These are phyloP conservation scores for Sarcophaga variegata DNA, from an alignment of 2,888 invertebrate genomes.

Conservation along the genomic window DNA sequence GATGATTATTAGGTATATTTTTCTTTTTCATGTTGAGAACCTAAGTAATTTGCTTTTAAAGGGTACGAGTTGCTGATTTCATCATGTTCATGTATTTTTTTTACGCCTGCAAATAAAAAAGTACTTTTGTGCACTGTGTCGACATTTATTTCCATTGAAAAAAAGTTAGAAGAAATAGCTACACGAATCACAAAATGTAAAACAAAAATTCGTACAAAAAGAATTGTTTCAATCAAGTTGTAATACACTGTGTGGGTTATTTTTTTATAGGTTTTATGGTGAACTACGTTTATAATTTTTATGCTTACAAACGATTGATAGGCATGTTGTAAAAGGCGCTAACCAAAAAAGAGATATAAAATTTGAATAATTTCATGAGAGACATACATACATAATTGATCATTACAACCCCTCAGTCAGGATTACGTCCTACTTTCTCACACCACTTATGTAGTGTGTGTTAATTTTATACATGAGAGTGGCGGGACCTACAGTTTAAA, in stretches of 20 bases:
- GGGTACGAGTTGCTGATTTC: constrained; percentile 11
- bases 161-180: constrained; percentile 21
- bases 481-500: no score
- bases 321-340: no score
- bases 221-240: constrained; percentile 48
- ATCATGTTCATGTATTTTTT: constrained; percentile 28
- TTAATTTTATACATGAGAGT: no score
- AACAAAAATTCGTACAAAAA: not conserved
- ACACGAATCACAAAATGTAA: not conserved
- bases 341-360: no score
- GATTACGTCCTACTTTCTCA: no score
- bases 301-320: no score
- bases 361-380: no score
- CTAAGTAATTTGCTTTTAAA: not conserved
- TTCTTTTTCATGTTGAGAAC: not conserved
- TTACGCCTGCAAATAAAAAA: constrained; percentile 2
- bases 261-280: not conserved
- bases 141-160: constrained; percentile 42
- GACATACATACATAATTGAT: no score
- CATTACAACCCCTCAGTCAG: no score
- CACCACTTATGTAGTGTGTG: no score
- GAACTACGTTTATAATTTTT: no score
- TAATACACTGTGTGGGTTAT: constrained; percentile 29
- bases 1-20: not conserved
- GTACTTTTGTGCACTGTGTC: constrained; percentile 16